Evolutionary conservation across 92 coral and sea anemone species (phyloP), one percentile per base, ranked within the genome.

Genomic region (Anthopleura xanthogrammica): DNA sequence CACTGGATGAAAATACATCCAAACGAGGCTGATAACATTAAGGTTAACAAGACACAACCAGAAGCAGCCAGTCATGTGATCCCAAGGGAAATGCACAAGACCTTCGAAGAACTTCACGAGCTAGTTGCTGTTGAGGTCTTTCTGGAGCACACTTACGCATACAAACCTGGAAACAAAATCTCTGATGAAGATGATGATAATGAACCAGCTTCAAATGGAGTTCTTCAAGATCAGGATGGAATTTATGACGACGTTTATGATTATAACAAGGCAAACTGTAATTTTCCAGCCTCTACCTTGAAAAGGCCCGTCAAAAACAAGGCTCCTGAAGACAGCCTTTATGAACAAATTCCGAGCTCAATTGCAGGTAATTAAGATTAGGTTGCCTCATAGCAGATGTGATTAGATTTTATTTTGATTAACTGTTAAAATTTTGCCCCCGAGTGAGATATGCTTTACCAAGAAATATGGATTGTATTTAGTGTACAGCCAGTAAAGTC

Each of bases 111-210:
- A 12, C 65, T 81, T 16, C 11, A 22, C 46, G 42, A 70, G 77
- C 5, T 24, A 71, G 72, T 72, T 0, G 50, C 84, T 0, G 78
- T 81, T 12, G 84, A 75, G 4, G 84, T 81, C 4, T 81, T 81
- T 43, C n/a, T 70, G 84, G 7, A 71, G 22, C 84, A 81, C 20
- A 60, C 84, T 19, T 81, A 81, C 66, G 48, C 29, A 46, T 81
- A 81, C 77, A 52, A 75, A 9, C 77, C 77, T 41, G 77, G 77
- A 17, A 68, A 81, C 50, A 41, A 81, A 52, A 58, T 48, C 36
- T 3, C 23, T 23, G 40, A 20, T 20, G 40, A 64, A 64, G 29
- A n/a, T 10, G 11, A 64, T 20, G 14, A 64, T 9, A 46, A 46
- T 46, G 29, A 62, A 19, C 70, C 70, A 22, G 29, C 22, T 29